Conservation (phyloP, 2,888 invertebrate genomes). For the Metallyticus violacea region DNA sequence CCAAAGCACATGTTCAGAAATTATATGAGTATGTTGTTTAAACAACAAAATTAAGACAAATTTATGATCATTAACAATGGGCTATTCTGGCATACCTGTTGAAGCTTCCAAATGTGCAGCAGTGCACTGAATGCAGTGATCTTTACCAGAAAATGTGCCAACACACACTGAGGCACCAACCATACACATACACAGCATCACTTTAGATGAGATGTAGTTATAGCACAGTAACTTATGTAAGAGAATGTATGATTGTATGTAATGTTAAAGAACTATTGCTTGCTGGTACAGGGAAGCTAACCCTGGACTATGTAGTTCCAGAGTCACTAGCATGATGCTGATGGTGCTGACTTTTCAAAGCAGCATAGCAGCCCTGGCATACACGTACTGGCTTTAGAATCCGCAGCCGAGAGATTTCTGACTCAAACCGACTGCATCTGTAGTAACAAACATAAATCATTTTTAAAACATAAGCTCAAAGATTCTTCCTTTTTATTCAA, state of each 20-base stretch:
- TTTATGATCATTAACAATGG: neutral
- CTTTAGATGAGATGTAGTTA: neutral
- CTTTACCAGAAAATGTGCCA: neutral
- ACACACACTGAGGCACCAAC: neutral
- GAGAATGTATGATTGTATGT: neutral
- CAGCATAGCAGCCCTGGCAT: constrained; percentile 84
- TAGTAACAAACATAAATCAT: constrained; percentile 27
- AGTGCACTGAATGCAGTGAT: neutral
- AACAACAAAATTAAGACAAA: neutral
- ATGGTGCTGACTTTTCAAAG: constrained; percentile 44
- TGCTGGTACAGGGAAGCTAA: neutral
- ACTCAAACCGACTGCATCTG: constrained; percentile 92
- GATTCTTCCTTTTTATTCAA: too few species aligned
- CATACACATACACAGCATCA: neutral
- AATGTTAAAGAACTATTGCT: neutral
- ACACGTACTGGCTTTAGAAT: constrained; percentile 94
- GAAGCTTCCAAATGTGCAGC: neutral
- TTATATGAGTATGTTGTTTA: neutral
- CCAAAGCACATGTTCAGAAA: neutral
- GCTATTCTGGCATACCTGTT: neutral
- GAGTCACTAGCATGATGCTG: constrained; percentile 11
- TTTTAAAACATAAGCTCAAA: too few species aligned
- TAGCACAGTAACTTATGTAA: neutral
- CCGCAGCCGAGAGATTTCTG: constrained; percentile 89
- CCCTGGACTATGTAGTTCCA: neutral